Base-by-base conservation (phyloP, 2,113 vertebrate species). In the Hippocampus zosterae region DNA sequence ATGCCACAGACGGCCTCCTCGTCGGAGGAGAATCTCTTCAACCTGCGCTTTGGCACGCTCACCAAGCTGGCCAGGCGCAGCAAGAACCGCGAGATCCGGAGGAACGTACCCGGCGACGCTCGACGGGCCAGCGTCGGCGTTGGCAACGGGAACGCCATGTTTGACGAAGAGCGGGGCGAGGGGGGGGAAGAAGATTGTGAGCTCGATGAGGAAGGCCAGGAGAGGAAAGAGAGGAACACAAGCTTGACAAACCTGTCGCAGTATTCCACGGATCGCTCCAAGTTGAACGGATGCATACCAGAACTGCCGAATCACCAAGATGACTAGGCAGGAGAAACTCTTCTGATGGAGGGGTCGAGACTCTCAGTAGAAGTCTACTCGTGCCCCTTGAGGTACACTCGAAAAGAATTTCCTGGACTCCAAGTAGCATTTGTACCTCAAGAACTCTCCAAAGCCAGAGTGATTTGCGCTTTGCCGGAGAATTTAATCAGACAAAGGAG, bases 11-110 rank as follows among this genome's bases (percentile, higher is more conserved):
- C 83, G 0, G 83, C 83, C 0, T 95, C 93, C 0, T 93, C 90
- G 15, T 92, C 96, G 0, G 96, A 98, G 81, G 97, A 99, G 73
- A 99, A 98, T 83, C 96, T 99, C 85, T 92, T 97, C 79, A 96
- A 98, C 86, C 62, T 87, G 50, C 95, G 95, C 70, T 94, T 98
- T 0, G 95, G 96, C 23, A 92, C 91, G 2, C 93, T 96, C 1
- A 93, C 93, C 73, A 95, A 89, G 77, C 91, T 95, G 85, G 94
- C 92, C 69, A 95, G 95, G 77, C 94, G 95, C 74, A 88, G 89
- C 75, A 94, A 94, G 91, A 96, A 93, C 91, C 94, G 95, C 13
- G 97, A 99, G 25, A 79, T 94, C 70, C 93, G 93, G 84, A 93
- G 94, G 84, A 91, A 94, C 81, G 92, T 96, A 68, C 88, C 95